Evolutionary conservation across 2,797 vertebrate species (phyloP), one percentile per base, ranked within the genome.

Genomic region (Phrynocephalus guinanensis): DNA sequence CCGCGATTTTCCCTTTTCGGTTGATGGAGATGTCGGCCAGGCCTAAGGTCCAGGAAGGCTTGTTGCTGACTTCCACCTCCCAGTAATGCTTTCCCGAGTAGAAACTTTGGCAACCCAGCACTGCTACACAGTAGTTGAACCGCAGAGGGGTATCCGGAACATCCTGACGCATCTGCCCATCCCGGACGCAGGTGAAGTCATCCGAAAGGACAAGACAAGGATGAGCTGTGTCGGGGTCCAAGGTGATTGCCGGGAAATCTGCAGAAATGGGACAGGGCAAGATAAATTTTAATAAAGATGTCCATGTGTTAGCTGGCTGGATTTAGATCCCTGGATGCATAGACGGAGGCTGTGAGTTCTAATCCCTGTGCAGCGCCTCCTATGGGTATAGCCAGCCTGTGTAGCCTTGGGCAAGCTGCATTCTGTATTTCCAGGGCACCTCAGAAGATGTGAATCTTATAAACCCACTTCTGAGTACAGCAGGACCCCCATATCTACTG

Each of bases 51-150:
- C 93, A 93, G 44, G 90, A 50, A 1, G 88, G 83, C 30, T 92
- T 92, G 68, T 91, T 85, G 67, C 88, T 88, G 28, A 92, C 90
- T 56, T 91, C 30, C 22, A 93, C 89, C 76, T 93, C 93, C 93
- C 93, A 93, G 52, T 92, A 93, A 73, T 93, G 93, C 28, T 88
- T 88, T 7, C 93, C 91, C 0, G 88, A 90, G 1, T 82, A 81
- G 86, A 93, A 93, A 24, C 93, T 52, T 10, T 80, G 68, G 8
- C 78, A 80, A 38, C 85, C 85, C 50, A 86, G 44, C 24, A 86
- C 85, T 1, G 85, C 85, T 20, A 86, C 78, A 44, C 85, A 86
- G 68, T 86, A 86, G 78, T 86, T 63, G 52, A 86, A 86, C 16
- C 85, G 78, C 68, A 44, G 20, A 13, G 85, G 78, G 7, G 68